Conservation (phyloP, 2,113 vertebrate genomes). For the Hystrix brachyura region DNA sequence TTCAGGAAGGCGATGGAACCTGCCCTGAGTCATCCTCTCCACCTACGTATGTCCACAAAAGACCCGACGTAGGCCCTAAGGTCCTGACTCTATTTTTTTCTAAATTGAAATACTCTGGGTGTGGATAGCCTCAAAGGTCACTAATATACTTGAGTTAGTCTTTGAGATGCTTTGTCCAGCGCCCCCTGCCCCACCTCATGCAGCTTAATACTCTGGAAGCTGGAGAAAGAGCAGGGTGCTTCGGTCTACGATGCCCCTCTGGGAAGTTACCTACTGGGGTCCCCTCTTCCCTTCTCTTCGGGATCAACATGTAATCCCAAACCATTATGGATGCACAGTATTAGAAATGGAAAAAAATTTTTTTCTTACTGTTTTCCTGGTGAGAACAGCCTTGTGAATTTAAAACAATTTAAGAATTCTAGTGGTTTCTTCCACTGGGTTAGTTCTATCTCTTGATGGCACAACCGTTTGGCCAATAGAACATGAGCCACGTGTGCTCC, state of each 20-base stretch:
- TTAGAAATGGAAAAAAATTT: neutral
- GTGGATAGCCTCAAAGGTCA: neutral
- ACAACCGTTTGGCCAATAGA: neutral
- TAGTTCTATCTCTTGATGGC: slow-evolving; percentile 29
- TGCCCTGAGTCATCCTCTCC: neutral
- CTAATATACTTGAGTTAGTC: neutral
- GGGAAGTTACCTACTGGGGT: neutral
- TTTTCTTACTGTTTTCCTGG: neutral
- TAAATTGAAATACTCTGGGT: slow-evolving; percentile 3
- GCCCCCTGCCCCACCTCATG: too few relatives aligned
- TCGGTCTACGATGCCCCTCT: neutral
- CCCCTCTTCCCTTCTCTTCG: neutral
- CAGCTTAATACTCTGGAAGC: neutral
- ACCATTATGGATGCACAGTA: neutral
- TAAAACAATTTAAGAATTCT: slow-evolving; percentile 36
- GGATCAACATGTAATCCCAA: neutral
- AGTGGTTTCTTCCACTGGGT: neutral
- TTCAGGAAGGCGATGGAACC: neutral
- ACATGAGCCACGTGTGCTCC: neutral
- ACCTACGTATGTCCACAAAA: neutral
- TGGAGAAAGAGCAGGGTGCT: neutral
- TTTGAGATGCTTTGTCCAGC: neutral
- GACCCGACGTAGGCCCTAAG: neutral
- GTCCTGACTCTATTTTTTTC: neutral
- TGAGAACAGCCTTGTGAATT: neutral